phyloP scores from a whole-genome alignment of 2,113 vertebrate species.

The Cheirogaleus medius region DNA sequence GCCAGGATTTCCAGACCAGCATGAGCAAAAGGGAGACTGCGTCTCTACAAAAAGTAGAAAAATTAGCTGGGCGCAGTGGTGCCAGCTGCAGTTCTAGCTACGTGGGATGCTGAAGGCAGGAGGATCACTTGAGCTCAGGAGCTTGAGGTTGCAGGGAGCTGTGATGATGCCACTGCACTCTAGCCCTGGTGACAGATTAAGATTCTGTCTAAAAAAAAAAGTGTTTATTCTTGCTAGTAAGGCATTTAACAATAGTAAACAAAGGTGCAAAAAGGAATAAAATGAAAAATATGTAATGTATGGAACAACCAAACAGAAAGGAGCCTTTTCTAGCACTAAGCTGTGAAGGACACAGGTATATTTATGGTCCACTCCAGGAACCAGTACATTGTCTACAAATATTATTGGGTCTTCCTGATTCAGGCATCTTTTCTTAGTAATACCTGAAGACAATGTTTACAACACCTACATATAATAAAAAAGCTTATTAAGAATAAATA shows the following conservation, averaged over 20 bases:
- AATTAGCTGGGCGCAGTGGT: too few relatives aligned
- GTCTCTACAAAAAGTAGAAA: too few relatives aligned
- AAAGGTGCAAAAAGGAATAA: background rate
- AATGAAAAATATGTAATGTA: background rate
- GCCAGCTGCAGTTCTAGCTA: too few relatives aligned
- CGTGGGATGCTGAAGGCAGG: too few relatives aligned
- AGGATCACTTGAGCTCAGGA: too few relatives aligned
- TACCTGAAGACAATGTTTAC: background rate
- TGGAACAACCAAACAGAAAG: background rate
- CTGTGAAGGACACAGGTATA: background rate
- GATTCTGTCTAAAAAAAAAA: too few relatives aligned
- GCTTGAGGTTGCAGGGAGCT: too few relatives aligned
- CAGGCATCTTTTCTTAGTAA: background rate
- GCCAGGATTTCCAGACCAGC: too few relatives aligned
- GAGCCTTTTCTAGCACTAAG: background rate
- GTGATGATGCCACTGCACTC: too few relatives aligned
- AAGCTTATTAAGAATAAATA: background rate
- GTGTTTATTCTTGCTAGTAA: background rate
- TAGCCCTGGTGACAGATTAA: too few relatives aligned
- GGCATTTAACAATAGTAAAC: background rate
- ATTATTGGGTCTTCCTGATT: background rate
- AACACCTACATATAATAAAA: background rate
- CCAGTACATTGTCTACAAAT: background rate
- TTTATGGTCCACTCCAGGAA: background rate
- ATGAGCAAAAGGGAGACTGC: too few relatives aligned